These are phyloP conservation scores for Creontiades dilutus DNA, from an alignment of 2,888 invertebrate genomes.

Conservation along the genomic window DNA sequence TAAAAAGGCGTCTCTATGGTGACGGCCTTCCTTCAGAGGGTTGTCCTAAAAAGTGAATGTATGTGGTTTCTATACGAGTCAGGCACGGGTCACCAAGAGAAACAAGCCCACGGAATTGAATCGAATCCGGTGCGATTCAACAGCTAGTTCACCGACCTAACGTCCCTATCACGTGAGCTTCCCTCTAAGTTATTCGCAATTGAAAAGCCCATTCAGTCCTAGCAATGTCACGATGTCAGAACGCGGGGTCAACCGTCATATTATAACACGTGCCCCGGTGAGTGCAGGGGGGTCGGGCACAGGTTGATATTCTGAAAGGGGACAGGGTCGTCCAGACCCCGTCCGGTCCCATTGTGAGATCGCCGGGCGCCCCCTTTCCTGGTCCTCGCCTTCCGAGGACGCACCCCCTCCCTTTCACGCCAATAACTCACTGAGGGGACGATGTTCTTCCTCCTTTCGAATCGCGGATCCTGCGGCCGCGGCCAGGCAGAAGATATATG, in stretches of 20 bases:
- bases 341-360: conserved; percentile 63
- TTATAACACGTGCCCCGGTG: conserved; percentile 49
- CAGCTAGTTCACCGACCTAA: not conserved
- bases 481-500: conserved; percentile 47
- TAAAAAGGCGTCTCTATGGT: too few species aligned
- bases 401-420: conserved; percentile 14
- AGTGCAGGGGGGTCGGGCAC: conserved; percentile 28
- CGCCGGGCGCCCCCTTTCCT: conserved; percentile 19
- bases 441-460: conserved; percentile 63
- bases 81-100: too few species aligned
- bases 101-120: not conserved
- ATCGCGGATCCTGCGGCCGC: conserved; percentile 28
- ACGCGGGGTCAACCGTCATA: conserved; percentile 47
- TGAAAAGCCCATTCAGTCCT: conserved; percentile 10
- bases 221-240: conserved; percentile 42
- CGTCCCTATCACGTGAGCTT: not conserved
- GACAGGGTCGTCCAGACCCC: conserved; percentile 37
- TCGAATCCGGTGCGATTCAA: not conserved
- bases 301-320: conserved; percentile 64
- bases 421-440: conserved; percentile 50
- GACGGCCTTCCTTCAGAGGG: too few species aligned
- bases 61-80: too few species aligned
- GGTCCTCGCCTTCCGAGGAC: conserved; percentile 41
- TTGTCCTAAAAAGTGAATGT: too few species aligned
- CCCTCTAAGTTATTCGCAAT: conserved; percentile 27